Evolutionary conservation across 2,797 vertebrate genomes (phyloP), one percentile per base, ranked within the genome.

Genomic region (Sarcophilus harrisii): DNA sequence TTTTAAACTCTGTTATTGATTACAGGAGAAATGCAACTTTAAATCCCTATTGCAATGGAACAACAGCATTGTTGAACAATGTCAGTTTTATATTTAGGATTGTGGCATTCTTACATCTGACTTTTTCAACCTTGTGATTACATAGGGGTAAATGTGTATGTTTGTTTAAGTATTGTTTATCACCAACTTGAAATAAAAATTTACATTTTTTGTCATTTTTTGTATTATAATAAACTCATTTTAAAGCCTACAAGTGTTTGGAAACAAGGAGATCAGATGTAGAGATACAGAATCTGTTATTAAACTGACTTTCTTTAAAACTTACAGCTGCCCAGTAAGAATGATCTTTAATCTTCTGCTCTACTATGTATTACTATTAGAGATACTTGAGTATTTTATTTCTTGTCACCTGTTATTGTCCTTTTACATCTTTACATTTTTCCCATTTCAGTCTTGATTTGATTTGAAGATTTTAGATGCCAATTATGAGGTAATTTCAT

Each of bases 211-310:
- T n/a, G n/a, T n/a, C n/a, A n/a, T n/a, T n/a, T n/a, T 92, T 95
- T 45, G 38, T 81, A 16, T 81, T n/a, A 81, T 81, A 73, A 58
- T 21, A 90, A 38, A 93, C 91, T 91, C 97, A 96, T 73, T 90
- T 96, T 96, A 0, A 2, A 97, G 97, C 98, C 97, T 97, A 97
- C 98, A 98, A 98, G 97, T 96, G 92, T 96, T 97, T 95, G 98
- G 97, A 98, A 97, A 95, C 95, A 95, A 96, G 91, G 73, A 93
- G 93, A 97, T 97, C 98, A 98, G 98, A 98, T 98, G 98, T 97
- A 97, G 96, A 97, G 97, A 95, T 90, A 93, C 94, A 95, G 97
- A 95, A 97, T 94, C 58, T 96, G 91, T 97, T 98, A 98, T 97
- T 97, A 97, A 97, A 93, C 93, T 1, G 16, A n/a, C 60, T 98